Evolutionary conservation across 2,113 vertebrate species (phyloP).

Genomic region (Hiodon alosoides): DNA sequence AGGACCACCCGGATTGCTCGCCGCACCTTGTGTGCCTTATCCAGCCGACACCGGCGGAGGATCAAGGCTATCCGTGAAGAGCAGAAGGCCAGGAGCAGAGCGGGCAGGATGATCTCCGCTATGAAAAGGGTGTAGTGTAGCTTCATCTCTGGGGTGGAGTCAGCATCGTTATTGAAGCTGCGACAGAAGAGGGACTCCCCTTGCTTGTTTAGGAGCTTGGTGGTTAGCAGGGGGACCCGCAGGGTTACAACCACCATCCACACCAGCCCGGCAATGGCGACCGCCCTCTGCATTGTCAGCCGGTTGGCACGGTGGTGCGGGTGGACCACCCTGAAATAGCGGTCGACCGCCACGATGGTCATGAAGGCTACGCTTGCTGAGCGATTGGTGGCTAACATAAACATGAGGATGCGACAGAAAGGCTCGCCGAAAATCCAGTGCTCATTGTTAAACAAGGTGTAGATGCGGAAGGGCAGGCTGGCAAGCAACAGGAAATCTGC

Average conservation of each 20-base stretch:
- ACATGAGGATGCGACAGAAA: constrained; percentile 55
- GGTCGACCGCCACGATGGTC: constrained; percentile 58
- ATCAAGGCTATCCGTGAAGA: constrained; percentile 49
- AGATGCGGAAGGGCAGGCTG: constrained; percentile 59
- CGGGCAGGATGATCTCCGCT: constrained; percentile 51
- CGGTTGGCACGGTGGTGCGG: constrained; percentile 55
- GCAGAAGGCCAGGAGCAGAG: constrained; percentile 56
- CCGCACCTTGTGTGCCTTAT: constrained; percentile 37
- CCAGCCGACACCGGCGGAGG: constrained; percentile 38
- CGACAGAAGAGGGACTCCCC: constrained; percentile 48
- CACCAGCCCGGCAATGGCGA: constrained; percentile 23
- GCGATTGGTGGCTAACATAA: constrained; percentile 62
- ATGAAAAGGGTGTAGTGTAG: constrained; percentile 47
- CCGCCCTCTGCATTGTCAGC: constrained; percentile 39
- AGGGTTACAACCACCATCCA: constrained; percentile 54
- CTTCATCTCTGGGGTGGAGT: constrained; percentile 28
- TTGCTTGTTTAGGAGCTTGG: constrained; percentile 32
- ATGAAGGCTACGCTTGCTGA: constrained; percentile 61
- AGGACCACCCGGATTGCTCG: constrained; percentile 52
- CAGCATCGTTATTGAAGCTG: constrained; percentile 50
- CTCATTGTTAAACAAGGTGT: constrained; percentile 47
- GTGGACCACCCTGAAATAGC: constrained; percentile 65
- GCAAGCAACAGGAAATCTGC: constrained; percentile 60
- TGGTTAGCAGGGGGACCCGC: constrained; percentile 54
- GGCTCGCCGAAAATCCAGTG: constrained; percentile 55